Conservation (phyloP, 2,113 vertebrate genomes). For the Cichladusa arquata region DNA sequence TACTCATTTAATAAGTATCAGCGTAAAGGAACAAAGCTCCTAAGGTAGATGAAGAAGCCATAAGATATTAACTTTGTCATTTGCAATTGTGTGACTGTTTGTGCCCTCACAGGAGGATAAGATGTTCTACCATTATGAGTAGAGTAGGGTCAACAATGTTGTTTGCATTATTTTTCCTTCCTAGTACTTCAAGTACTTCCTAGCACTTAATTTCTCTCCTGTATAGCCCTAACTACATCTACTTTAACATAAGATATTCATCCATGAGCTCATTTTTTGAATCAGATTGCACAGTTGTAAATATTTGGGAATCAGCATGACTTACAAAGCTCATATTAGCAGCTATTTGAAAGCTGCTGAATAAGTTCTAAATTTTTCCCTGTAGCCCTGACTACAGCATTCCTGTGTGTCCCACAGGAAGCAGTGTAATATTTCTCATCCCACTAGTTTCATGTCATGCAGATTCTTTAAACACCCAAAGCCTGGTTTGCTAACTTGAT, state of each 20-base stretch:
- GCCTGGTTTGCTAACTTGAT: neutral
- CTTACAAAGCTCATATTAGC: neutral
- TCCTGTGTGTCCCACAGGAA: neutral
- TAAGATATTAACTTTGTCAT: neutral
- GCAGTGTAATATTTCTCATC: neutral
- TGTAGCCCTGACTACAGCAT: neutral
- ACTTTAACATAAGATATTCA: neutral
- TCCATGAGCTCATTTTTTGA: neutral
- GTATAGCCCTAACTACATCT: neutral
- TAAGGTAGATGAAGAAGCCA: neutral
- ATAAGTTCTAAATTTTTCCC: neutral
- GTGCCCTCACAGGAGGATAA: neutral
- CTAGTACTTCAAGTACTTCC: neutral
- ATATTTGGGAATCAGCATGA: neutral
- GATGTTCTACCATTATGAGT: neutral
- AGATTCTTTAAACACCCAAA: neutral
- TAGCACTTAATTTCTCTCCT: neutral
- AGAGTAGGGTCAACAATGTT: neutral
- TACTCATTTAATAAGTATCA: neutral
- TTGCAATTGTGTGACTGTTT: neutral
- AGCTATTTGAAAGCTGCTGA: neutral
- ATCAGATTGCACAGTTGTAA: neutral
- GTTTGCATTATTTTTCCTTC: neutral
- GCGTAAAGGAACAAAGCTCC: neutral
- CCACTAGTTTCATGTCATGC: neutral